Conservation (phyloP, 2,113 vertebrate species). For the Piprites chloris region DNA sequence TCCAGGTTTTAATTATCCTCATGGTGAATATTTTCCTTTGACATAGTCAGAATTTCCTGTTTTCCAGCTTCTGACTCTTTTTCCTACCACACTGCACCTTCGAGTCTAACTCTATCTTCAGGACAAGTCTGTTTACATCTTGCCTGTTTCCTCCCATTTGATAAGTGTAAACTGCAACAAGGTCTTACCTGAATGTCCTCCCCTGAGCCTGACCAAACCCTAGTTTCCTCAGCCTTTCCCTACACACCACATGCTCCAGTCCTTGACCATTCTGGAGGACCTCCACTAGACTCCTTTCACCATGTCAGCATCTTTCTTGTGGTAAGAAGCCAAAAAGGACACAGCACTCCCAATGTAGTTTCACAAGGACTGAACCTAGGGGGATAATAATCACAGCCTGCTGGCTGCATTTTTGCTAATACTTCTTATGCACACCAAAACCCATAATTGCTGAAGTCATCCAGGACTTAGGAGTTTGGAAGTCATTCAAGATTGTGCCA, state of each 20-base stretch:
- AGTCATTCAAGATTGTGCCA: not conserved
- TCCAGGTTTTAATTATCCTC: not conserved
- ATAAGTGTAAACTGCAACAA: not conserved
- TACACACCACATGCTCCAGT: rapidly evolving
- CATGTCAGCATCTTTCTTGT: not conserved
- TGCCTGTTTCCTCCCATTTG: not conserved
- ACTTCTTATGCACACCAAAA: not conserved
- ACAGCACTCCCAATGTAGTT: not conserved
- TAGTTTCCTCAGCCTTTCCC: not conserved
- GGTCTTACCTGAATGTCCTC: not conserved
- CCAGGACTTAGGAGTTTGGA: not conserved
- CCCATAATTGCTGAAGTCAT: not conserved
- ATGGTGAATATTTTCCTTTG: not conserved
- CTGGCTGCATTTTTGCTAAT: not conserved
- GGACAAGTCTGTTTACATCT: not conserved
- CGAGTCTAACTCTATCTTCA: not conserved
- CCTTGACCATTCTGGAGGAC: not conserved
- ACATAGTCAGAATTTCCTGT: not conserved
- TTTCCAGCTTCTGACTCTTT: not conserved
- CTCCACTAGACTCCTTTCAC: not conserved
- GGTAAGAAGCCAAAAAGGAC: not conserved
- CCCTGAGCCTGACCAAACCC: not conserved
- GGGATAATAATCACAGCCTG: not conserved
- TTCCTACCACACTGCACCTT: not conserved
- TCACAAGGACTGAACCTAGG: not conserved